Evolutionary conservation across 2,797 vertebrate species (phyloP).

Genomic region (Microctenopoma stevenorrisi): DNA sequence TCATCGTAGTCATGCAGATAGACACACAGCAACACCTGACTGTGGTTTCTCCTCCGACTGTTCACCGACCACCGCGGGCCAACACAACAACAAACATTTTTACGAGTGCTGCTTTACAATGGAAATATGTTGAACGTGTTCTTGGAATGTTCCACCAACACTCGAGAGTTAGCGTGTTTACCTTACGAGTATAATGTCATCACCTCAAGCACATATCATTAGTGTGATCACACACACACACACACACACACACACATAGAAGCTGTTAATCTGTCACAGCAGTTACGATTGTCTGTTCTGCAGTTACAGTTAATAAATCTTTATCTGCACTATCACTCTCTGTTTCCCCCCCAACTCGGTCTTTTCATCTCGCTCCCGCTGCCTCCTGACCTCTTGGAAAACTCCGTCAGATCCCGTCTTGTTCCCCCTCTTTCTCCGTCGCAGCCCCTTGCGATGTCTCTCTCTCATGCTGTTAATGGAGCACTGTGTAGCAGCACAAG

Average conservation of each 20-base stretch:
- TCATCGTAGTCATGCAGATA: neutral
- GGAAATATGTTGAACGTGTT: neutral
- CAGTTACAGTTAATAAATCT: constrained; percentile 69
- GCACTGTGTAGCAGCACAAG: constrained; percentile 73
- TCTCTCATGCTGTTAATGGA: constrained; percentile 74
- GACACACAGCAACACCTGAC: neutral
- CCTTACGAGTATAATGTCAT: constrained; percentile 23
- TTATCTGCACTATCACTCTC: constrained; percentile 27
- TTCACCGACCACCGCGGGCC: neutral
- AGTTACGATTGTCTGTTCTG: constrained; percentile 60
- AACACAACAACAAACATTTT: neutral
- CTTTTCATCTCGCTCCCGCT: constrained; percentile 56
- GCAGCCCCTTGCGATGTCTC: constrained; percentile 48
- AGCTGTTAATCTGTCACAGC: constrained; percentile 57
- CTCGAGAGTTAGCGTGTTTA: neutral
- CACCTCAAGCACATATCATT: constrained; percentile 34
- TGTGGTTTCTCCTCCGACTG: neutral
- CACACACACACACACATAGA: constrained; percentile 20
- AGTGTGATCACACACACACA: constrained; percentile 24
- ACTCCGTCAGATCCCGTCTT: constrained; percentile 46
- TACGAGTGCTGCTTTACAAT: neutral
- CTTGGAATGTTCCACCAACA: neutral
- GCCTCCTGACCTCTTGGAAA: constrained; percentile 64
- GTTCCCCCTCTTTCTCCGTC: constrained; percentile 56
- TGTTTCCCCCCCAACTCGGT: constrained; percentile 23